Base-by-base conservation (phyloP, 2,888 invertebrate genomes). In the Busseola fusca region DNA sequence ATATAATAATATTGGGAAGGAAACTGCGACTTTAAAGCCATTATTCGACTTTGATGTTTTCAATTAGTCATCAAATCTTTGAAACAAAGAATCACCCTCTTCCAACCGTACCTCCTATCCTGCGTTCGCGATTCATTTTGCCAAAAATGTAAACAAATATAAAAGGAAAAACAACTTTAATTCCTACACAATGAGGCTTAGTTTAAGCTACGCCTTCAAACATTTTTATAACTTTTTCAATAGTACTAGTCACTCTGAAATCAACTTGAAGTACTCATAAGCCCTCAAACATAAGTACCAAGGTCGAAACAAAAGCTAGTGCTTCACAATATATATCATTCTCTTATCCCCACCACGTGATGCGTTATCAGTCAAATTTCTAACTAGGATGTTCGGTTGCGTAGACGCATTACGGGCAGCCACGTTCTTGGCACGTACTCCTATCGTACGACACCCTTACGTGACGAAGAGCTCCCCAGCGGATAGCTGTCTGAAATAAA, bases 391-490 rank as follows among this genome's bases (percentile, higher is more conserved):
- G 65, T 75, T 75, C 74, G 80, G 80, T 79, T 80, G 81, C 87
- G 85, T 85, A 85, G 84, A 84, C 83, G 81, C 87, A 88, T 87
- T 87, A 87, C 72, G 74, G 76, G 62, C 68, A 76, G 80, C 72
- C 64, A 72, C 75, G 84, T 80, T 76, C 83, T 79, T 72, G 75
- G 79, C 84, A 86, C 87, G 87, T 84, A 73, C 81, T 70, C 83
- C 81, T 77, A 70, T 82, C 72, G 69, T 67, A 69, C 84, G 86
- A 86, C 88, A 87, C 84, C 84, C 86, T 84, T 87, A 89, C 90
- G 89, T 90, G 89, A 89, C 88, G 81, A 84, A 90, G 87, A 85
- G 87, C 83, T 83, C 89, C 85, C 88, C 54, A 67, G 88, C 69
- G 88, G 81, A 81, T 86, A 84, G 81, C 85, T 85, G 85, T 84